Conservation (phyloP, 2,113 vertebrate genomes). For the Syrmaticus mikado region DNA sequence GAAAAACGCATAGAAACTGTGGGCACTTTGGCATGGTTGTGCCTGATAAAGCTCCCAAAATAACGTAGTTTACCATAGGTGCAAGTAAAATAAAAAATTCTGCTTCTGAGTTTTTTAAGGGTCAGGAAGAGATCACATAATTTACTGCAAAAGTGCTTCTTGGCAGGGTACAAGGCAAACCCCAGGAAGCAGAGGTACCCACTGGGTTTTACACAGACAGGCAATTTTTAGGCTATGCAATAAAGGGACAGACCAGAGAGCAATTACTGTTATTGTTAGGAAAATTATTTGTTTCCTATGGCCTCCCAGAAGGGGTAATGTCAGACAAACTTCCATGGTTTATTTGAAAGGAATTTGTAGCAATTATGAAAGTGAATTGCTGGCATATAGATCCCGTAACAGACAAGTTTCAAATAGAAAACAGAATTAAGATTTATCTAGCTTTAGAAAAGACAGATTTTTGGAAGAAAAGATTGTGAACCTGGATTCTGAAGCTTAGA, state of each 20-base stretch:
- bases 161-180: background rate
- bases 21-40: background rate
- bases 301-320: conserved; percentile 1
- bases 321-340: background rate
- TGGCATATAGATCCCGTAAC: background rate
- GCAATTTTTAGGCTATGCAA: background rate
- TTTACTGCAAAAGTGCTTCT: background rate
- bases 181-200: background rate
- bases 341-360: conserved; percentile 39
- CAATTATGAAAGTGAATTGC: background rate
- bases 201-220: background rate
- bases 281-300: conserved; percentile 57
- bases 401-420: background rate
- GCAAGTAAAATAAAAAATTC: background rate
- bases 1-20: background rate
- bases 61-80: background rate
- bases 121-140: background rate
- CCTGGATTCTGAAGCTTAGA: background rate
- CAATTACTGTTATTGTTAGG: background rate
- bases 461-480: background rate
- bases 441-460: background rate
- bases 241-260: background rate
- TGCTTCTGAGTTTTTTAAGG: background rate
- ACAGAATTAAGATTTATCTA: background rate
- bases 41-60: background rate